Evolutionary conservation across 2,797 vertebrate genomes (phyloP).

Genomic region (Pogonophryne albipinna): DNA sequence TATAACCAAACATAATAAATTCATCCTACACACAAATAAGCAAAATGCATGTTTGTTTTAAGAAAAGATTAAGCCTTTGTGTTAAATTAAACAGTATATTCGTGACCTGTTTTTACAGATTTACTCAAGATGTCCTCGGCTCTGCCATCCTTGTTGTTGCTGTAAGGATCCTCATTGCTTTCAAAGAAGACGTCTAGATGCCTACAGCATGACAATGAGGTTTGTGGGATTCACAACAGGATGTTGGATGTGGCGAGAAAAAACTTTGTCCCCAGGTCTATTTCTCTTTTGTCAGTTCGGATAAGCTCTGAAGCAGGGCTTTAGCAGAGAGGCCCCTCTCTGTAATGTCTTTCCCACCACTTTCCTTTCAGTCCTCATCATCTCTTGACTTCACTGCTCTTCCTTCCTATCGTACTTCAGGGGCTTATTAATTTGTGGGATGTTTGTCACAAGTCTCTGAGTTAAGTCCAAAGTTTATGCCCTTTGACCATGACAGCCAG

Average conservation of each 20-base stretch:
- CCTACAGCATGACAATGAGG: constrained; percentile 6
- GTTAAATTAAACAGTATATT: neutral
- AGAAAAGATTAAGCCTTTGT: neutral
- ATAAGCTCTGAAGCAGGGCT: constrained; percentile 35
- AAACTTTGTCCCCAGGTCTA: constrained; percentile 38
- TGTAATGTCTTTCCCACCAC: neutral
- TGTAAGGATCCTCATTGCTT: neutral
- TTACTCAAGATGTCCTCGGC: neutral
- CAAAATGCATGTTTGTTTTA: neutral
- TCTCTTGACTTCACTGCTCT: constrained; percentile 19
- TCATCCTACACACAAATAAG: no score
- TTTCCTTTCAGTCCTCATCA: constrained; percentile 23
- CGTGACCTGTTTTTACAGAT: no score
- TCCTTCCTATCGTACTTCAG: constrained; percentile 6
- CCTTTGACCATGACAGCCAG: constrained; percentile 8
- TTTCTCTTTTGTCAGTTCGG: constrained; percentile 51
- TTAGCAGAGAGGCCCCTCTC: constrained; percentile 3
- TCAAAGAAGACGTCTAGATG: constrained; percentile 8
- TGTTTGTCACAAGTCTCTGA: neutral
- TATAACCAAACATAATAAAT: no score
- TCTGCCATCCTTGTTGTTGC: neutral
- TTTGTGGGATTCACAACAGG: constrained; percentile 34
- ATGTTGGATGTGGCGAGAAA: constrained; percentile 23
- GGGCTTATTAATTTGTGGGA: constrained; percentile 10
- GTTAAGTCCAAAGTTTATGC: constrained; percentile 1